These are phyloP conservation scores for Erpetoichthys calabaricus DNA, from an alignment of 2,797 vertebrate species.

Conservation along the genomic window DNA sequence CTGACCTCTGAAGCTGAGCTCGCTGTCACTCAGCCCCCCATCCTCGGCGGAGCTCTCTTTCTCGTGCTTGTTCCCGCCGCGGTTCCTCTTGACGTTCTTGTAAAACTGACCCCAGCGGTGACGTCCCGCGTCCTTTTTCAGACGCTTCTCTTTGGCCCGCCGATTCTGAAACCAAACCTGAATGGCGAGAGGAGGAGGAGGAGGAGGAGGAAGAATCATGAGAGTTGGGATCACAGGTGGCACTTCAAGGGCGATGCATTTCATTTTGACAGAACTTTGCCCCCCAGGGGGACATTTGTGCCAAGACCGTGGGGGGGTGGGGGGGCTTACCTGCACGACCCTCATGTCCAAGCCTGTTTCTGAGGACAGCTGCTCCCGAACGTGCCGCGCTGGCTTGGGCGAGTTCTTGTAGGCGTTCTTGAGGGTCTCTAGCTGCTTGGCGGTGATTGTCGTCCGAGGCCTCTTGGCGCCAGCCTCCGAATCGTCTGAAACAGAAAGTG, in stretches of 20 bases:
- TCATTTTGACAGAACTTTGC: too few species aligned
- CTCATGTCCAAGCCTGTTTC: slow-evolving; percentile 96
- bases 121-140: slow-evolving; percentile 92
- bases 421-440: slow-evolving; percentile 91
- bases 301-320: not conserved
- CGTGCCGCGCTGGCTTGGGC: slow-evolving; percentile 84
- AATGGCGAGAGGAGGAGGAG: slow-evolving; percentile 1
- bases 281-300: too few species aligned
- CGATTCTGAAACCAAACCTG: slow-evolving; percentile 98
- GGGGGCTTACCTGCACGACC: slow-evolving; percentile 76
- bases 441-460: slow-evolving; percentile 90
- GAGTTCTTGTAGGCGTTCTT: slow-evolving; percentile 97
- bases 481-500: slow-evolving; percentile 56
- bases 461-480: slow-evolving; percentile 89
- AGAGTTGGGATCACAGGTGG: not conserved
- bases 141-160: slow-evolving; percentile 85
- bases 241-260: too few species aligned
- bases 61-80: slow-evolving; percentile 71
- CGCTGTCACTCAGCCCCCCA: slow-evolving; percentile 93
- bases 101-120: slow-evolving; percentile 97
- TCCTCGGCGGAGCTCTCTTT: slow-evolving; percentile 93
- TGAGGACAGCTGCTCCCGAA: slow-evolving; percentile 89
- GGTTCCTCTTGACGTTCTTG: slow-evolving; percentile 81
- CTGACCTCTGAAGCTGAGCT: slow-evolving; percentile 90
- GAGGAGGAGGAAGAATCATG: not conserved